phyloP scores from a whole-genome alignment of 2,113 vertebrate genomes.

The Circaetus cinerascens region DNA sequence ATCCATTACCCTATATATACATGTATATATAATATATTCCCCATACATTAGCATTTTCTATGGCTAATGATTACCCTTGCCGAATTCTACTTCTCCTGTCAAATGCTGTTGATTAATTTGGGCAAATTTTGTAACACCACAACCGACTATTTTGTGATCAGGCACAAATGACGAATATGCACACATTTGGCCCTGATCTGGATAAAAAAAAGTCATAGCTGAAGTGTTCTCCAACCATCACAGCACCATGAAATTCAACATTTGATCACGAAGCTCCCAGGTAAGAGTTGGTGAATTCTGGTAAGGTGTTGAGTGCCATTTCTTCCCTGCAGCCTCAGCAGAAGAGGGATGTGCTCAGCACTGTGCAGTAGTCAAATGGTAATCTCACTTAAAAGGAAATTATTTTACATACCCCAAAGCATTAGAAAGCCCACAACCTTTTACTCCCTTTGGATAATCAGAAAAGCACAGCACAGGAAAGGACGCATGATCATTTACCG shows the following conservation, averaged over 20 bases:
- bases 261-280: neutral
- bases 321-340: neutral
- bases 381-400: neutral
- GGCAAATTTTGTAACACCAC: neutral
- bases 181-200: neutral
- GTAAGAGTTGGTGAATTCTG: accelerated
- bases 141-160: neutral
- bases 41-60: neutral
- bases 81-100: neutral
- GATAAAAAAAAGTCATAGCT: neutral
- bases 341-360: neutral
- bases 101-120: neutral
- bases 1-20: neutral
- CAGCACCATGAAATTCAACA: neutral
- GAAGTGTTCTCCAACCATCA: neutral
- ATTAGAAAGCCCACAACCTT: neutral
- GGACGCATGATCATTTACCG: neutral
- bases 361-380: neutral
- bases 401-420: neutral
- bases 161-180: neutral
- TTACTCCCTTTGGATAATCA: neutral
- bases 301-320: neutral
- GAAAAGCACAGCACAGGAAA: neutral
- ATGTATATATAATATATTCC: neutral
- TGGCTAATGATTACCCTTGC: neutral